Percentiles rank a stretch among this genome's conserved stretches.
These are phyloP conservation scores for Busseola fusca DNA, from an alignment of 2,888 invertebrate species.

Conservation along the genomic window DNA sequence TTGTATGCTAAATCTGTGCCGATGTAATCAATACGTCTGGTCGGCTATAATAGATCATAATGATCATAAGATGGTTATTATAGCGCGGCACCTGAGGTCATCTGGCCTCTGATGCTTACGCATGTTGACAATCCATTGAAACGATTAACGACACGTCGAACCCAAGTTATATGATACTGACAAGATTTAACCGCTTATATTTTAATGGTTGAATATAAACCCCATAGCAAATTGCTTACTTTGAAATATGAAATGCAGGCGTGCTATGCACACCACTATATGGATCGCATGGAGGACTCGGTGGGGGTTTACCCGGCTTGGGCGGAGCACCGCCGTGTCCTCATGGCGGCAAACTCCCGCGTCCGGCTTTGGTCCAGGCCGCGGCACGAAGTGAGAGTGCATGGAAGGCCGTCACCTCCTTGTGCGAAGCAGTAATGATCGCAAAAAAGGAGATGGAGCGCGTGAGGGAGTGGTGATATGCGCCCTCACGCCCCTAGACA, in stretches of 20 bases:
- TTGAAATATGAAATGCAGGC: constrained; percentile 62
- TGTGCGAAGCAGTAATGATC: too few relatives aligned
- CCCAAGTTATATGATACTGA: constrained; percentile 41
- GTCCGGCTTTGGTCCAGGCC: too few relatives aligned
- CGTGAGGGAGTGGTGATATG: too few relatives aligned
- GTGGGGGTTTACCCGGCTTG: too few relatives aligned
- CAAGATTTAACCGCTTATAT: constrained; percentile 50
- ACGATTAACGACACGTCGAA: constrained; percentile 34
- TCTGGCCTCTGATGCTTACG: constrained; percentile 12
- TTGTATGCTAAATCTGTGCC: constrained; percentile 39
- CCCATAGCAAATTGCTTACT: constrained; percentile 67
- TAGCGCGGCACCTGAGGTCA: constrained; percentile 16
- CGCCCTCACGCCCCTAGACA: too few relatives aligned
- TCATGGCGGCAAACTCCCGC: too few relatives aligned
- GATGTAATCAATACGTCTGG: constrained; percentile 40
- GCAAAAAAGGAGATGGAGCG: too few relatives aligned
- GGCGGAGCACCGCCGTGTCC: too few relatives aligned
- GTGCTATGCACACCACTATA: constrained; percentile 19
- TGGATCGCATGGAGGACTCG: too few relatives aligned
- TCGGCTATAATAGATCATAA: constrained; percentile 29
- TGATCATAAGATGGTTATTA: constrained; percentile 29
- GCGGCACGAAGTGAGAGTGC: too few relatives aligned
- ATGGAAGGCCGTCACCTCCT: too few relatives aligned
- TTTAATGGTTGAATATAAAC: constrained; percentile 60
- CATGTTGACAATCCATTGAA: constrained; percentile 35